Evolutionary conservation across 2,113 vertebrate species (phyloP), one percentile per base, ranked within the genome.

Genomic region (Crypturellus undulatus): DNA sequence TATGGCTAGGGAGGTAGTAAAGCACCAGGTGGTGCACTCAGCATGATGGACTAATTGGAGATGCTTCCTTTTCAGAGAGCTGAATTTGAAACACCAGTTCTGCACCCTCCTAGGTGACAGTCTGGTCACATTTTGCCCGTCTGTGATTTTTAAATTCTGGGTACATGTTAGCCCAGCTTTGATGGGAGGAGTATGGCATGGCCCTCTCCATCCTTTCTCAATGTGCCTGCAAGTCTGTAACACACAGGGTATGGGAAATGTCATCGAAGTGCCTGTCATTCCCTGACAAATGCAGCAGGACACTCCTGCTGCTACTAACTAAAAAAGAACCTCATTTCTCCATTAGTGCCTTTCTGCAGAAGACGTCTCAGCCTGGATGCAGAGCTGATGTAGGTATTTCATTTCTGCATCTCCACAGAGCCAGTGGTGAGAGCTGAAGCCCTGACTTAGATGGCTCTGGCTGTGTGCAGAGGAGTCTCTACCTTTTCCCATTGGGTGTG

Each of bases 401-500:
- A 34, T 49, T 49, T 51, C 45, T 36, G 45, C 45, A 36, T 81
- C n/a, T 47, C 34, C 60, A 4, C 26, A 5, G 54, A 84, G 47
- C 52, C 65, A 30, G 9, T 8, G 15, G 36, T 56, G n/a, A 65
- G 64, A 70, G 11, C 8, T 5, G 6, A 79, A 38, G 14, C 12
- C 71, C 58, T 69, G 10, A 20, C 9, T 38, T 72, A 40, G 8
- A 8, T 20, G 13, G 20, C 19, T 15, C 14, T 2, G 2, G 8
- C 16, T 32, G 6, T 52, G 24, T 38, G 34, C 22, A 89, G 47
- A 64, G 21, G 3, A 28, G n/a, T 38, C 34, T 34, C 84, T 76
- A 0, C 19, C 3, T 81, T 81, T 43, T 30, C 32, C 38, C 17
- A 4, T 5, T 4, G 45, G 28, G 14, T 2, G 1, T 6, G 19